Evolutionary conservation across 2,888 invertebrate species (phyloP), one percentile per base, ranked within the genome.

Genomic region (Tinea pellionella): DNA sequence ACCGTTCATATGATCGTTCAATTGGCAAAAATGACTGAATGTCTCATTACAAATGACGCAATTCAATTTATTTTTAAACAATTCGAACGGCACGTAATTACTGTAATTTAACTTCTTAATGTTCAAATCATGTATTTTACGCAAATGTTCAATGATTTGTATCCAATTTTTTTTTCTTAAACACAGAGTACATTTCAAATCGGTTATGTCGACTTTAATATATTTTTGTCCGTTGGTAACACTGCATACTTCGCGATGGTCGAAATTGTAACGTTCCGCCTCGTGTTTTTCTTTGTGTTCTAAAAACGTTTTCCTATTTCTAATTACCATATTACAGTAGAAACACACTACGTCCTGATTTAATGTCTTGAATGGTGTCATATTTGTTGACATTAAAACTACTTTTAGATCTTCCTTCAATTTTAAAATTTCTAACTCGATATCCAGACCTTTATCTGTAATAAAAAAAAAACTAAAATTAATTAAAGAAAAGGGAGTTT

Each of bases 161-260:
- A 4, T 13, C 47, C 0, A 66, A 64, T 64, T 80, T 85, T 0
- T 85, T 61, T 8, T 78, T 41, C 66, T 74, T 0, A 85, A 37
- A 32, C 85, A 86, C n/a, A 81, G 16, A 0, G 64, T 71, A 32
- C 85, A 86, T 51, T 69, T 70, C 0, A 86, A 30, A 16, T 79
- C 67, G 0, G 78, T 78, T 0, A 81, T 67, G 37, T 85, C 86
- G 0, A 77, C 12, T 47, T 47, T 47, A 2, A 47, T n/a, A 15
- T 15, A 47, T 47, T 47, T 47, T 15, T 19, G 13, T 8, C 13
- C n/a, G 37, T 37, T 9, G 15, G n/a, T 9, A 15, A 15, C 4
- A 4, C 19, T 37, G n/a, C 9, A 9, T 37, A 37, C 2, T 2
- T 2, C n/a, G 2, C n/a, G 37, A 9, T n/a, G 9, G 3, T 37